Percentiles rank a stretch among this genome's conserved stretches.
Conservation (phyloP, 2,888 invertebrate genomes). For the Heliconius ismenius region DNA sequence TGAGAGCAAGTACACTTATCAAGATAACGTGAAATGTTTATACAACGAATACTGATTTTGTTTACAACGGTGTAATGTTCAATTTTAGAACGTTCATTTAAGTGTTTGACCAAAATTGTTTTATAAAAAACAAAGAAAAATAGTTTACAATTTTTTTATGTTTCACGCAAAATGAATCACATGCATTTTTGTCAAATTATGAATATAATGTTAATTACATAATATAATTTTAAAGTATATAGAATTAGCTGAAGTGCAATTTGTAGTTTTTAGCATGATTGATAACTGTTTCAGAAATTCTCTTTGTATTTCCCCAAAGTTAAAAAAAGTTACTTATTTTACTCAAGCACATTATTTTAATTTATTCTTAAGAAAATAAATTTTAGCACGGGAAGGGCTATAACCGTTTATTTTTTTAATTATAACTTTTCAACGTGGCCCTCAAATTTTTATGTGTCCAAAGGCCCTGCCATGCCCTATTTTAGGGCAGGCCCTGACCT, state of each 20-base stretch:
- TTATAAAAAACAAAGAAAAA: background rate
- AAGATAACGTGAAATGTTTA: conserved; percentile 73
- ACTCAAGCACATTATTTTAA: background rate
- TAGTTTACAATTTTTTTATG: background rate
- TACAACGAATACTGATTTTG: conserved; percentile 61
- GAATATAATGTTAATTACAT: too few species aligned
- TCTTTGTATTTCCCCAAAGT: background rate
- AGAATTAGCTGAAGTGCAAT: too few species aligned
- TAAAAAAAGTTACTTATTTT: background rate
- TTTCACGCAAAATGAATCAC: background rate
- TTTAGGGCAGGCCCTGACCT: background rate
- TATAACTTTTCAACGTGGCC: background rate
- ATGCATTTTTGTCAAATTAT: too few species aligned
- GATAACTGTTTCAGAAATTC: background rate
- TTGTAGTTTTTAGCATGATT: background rate
- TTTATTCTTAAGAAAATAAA: background rate
- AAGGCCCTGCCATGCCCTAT: conserved; percentile 1
- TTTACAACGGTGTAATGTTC: conserved; percentile 32
- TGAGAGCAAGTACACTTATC: conserved; percentile 72
- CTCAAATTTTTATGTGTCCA: background rate
- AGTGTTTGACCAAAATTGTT: background rate
- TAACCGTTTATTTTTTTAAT: background rate
- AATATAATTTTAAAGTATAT: too few species aligned
- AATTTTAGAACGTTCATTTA: conserved; percentile 23
- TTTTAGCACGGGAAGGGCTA: background rate